Conservation (phyloP, 2,888 invertebrate species). For the Cantharis rufa region DNA sequence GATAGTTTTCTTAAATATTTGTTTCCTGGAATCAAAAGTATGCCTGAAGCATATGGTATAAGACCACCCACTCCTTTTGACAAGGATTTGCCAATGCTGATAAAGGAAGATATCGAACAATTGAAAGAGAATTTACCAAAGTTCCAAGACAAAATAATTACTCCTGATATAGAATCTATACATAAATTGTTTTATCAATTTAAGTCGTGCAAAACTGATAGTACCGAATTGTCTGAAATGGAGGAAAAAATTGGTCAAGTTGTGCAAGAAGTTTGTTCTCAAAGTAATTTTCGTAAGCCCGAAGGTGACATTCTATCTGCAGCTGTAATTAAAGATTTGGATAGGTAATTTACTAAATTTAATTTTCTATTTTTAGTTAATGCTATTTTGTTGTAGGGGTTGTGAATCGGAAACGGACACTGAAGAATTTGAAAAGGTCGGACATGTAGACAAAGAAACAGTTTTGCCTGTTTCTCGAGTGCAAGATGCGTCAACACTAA, state of each 20-base stretch:
- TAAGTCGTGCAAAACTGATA: slow-evolving; percentile 38
- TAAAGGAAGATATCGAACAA: slow-evolving; percentile 62
- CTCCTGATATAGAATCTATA: slow-evolving; percentile 71
- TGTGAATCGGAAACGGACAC: slow-evolving; percentile 82
- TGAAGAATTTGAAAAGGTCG: slow-evolving; percentile 81
- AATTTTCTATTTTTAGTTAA: not conserved
- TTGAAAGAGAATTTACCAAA: slow-evolving; percentile 69
- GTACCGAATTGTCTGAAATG: slow-evolving; percentile 44
- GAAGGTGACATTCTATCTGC: slow-evolving; percentile 48
- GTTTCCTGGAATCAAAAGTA: slow-evolving; percentile 90
- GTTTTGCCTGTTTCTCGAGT: slow-evolving; percentile 58
- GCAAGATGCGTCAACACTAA: slow-evolving; percentile 61
- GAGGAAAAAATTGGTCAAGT: slow-evolving; percentile 52
- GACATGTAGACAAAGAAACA: slow-evolving; percentile 56
- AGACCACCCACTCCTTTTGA: slow-evolving; percentile 80
- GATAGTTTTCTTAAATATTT: slow-evolving; percentile 83
- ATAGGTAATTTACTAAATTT: slow-evolving; percentile 43
- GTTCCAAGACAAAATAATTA: slow-evolving; percentile 65
- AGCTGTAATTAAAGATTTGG: slow-evolving; percentile 51
- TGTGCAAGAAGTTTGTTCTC: slow-evolving; percentile 51
- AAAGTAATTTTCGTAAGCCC: slow-evolving; percentile 51
- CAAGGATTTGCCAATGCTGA: slow-evolving; percentile 68
- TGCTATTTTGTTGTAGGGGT: slow-evolving; percentile 59
- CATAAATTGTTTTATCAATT: slow-evolving; percentile 68
- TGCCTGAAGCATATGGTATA: slow-evolving; percentile 79